A percentile compares a stretch with the other conserved stretches of the same genome.
Evolutionary conservation across 2,113 vertebrate species (phyloP).

Genomic region (Stegastes partitus): DNA sequence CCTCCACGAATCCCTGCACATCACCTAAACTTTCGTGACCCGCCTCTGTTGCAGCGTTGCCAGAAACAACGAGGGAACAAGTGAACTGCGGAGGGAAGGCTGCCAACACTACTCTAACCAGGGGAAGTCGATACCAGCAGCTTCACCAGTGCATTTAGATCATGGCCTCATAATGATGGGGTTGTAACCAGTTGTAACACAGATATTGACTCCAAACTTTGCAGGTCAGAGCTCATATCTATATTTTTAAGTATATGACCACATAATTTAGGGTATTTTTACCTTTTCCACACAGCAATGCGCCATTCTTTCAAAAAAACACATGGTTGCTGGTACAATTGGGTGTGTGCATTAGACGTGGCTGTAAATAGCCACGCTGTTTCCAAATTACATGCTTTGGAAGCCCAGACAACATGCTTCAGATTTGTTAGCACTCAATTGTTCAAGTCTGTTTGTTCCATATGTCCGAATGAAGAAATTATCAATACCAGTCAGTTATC

Average conservation of each 20-base stretch:
- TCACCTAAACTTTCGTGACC: constrained; percentile 70
- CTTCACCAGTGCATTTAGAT: constrained; percentile 58
- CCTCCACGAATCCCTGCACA: constrained; percentile 51
- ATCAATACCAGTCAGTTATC: constrained; percentile 27
- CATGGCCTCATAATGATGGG: constrained; percentile 15
- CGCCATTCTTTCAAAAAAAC: background rate
- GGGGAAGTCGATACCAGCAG: constrained; percentile 60
- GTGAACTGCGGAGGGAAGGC: constrained; percentile 26
- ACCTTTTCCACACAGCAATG: background rate
- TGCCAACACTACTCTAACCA: constrained; percentile 40
- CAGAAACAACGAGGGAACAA: constrained; percentile 53
- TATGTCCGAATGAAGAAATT: constrained; percentile 11
- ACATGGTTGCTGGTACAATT: background rate
- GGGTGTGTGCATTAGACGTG: background rate
- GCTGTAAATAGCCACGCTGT: background rate
- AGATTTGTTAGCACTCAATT: background rate
- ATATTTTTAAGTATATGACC: background rate
- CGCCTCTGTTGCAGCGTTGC: constrained; percentile 25
- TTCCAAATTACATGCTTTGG: background rate
- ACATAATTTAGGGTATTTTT: background rate
- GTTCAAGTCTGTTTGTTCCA: background rate
- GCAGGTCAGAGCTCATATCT: background rate
- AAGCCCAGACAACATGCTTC: background rate
- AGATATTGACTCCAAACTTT: constrained; percentile 17
- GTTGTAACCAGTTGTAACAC: background rate